phyloP scores from a whole-genome alignment of 1,140 invertebrate species.

The Hirudo medicinalis region DNA sequence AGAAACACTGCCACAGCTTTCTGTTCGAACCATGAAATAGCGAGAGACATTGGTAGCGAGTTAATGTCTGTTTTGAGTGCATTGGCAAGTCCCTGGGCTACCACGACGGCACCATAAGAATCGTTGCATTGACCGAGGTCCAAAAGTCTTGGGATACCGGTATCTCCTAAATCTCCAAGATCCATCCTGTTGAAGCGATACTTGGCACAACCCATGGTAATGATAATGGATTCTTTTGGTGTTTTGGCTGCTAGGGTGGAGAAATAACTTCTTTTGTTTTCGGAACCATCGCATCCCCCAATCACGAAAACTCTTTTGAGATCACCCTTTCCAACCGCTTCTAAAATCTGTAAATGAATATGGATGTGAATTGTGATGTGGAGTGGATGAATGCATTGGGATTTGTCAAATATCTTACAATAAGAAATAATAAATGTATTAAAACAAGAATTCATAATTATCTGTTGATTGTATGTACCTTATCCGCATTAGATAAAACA shows the following conservation, averaged over 20 bases:
- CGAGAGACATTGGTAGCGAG: constrained; percentile 26
- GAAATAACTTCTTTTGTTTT: constrained; percentile 29
- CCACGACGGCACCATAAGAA: constrained; percentile 27
- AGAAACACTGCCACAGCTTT: constrained; percentile 29
- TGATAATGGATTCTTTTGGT: constrained; percentile 26
- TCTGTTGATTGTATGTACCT: constrained; percentile 17
- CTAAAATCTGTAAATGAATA: constrained; percentile 24
- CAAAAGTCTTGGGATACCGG: constrained; percentile 28
- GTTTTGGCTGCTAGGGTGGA: constrained; percentile 24
- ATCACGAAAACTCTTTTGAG: constrained; percentile 28
- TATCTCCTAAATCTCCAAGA: constrained; percentile 26
- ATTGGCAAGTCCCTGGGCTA: constrained; percentile 26
- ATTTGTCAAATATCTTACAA: not conserved
- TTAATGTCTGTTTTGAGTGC: constrained; percentile 28
- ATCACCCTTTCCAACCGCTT: constrained; percentile 25
- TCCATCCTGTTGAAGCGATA: constrained; percentile 27
- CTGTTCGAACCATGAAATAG: constrained; percentile 29
- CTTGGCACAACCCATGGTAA: constrained; percentile 30
- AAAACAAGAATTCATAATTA: not conserved
- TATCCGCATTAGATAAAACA: constrained; percentile 26
- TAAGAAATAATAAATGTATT: not conserved
- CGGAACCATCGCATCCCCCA: constrained; percentile 29
- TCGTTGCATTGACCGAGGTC: constrained; percentile 30
- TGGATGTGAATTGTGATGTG: too few species aligned
- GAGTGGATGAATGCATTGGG: not conserved